Evolutionary conservation across 1,140 invertebrate genomes (phyloP).

Genomic region (Drosophila nebulosa): DNA sequence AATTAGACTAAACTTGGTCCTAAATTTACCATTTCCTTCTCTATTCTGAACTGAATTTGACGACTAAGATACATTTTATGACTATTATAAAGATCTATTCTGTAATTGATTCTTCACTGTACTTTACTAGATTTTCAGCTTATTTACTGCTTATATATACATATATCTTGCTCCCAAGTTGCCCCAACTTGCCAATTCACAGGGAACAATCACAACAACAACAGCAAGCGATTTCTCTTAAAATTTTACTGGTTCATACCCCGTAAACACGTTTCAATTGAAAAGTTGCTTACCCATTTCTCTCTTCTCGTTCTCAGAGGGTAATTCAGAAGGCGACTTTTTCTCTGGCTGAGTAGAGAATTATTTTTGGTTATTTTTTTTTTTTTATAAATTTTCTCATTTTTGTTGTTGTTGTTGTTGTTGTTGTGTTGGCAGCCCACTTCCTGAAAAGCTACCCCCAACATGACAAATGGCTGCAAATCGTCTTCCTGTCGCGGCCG

Average conservation of each 20-base stretch:
- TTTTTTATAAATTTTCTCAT: not conserved
- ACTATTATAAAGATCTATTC: too few relatives aligned
- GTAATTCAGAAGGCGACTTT: not conserved
- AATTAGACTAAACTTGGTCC: too few relatives aligned
- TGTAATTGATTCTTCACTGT: slow-evolving; percentile 14
- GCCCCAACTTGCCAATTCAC: not conserved
- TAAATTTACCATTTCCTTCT: too few relatives aligned
- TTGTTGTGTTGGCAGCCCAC: slow-evolving; percentile 2
- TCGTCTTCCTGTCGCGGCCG: slow-evolving; percentile 76
- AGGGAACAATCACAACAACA: not conserved
- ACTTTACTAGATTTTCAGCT: slow-evolving; percentile 48
- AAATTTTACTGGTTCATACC: not conserved
- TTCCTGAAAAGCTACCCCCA: slow-evolving; percentile 28
- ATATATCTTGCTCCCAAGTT: slow-evolving; percentile 33
- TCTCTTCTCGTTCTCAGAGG: too few relatives aligned
- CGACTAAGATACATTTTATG: too few relatives aligned
- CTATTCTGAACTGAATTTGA: too few relatives aligned
- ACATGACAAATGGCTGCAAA: slow-evolving; percentile 79
- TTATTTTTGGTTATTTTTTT: not conserved
- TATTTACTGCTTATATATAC: slow-evolving; percentile 79
- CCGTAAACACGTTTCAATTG: slow-evolving; percentile 32
- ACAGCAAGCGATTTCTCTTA: slow-evolving; percentile 40
- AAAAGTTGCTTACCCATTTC: not conserved
- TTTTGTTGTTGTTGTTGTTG: not conserved
- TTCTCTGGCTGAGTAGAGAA: not conserved